Evolutionary conservation across 2,888 invertebrate genomes (phyloP).

Genomic region (Lumbricus terrestris): DNA sequence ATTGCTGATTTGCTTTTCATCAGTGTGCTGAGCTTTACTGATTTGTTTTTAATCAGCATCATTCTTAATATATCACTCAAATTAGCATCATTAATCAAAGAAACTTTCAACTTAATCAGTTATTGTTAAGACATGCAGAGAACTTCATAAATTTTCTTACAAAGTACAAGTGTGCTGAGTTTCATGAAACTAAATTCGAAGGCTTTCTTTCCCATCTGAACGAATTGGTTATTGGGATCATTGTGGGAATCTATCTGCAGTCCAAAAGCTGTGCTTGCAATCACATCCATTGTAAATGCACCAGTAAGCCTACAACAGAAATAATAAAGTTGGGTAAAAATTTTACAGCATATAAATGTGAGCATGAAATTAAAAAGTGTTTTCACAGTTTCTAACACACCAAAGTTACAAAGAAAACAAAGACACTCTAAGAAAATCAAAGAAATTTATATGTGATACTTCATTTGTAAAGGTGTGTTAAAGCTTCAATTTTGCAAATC

Average conservation of each 20-base stretch:
- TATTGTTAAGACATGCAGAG: not conserved
- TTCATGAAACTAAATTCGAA: constrained; percentile 30
- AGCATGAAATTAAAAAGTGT: no score
- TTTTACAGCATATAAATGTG: not conserved
- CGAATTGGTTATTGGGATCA: constrained; percentile 33
- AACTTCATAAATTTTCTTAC: constrained; percentile 15
- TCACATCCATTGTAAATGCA: constrained; percentile 39
- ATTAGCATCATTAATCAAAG: no score
- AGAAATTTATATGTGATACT: no score
- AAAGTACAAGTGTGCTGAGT: not conserved
- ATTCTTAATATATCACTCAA: not conserved
- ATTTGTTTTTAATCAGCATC: not conserved
- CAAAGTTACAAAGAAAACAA: no score
- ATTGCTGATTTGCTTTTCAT: not conserved
- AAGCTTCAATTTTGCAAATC: no score
- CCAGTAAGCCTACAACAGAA: constrained; percentile 24
- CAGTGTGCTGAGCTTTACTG: no score
- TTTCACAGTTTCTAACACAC: no score
- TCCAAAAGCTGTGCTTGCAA: constrained; percentile 38
- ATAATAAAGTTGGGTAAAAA: not conserved
- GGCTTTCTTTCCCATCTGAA: constrained; percentile 31
- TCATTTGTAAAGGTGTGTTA: no score
- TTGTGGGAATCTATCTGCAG: constrained; percentile 36
- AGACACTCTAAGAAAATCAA: no score
- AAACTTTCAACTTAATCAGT: not conserved